phyloP scores from a whole-genome alignment of 2,797 vertebrate genomes.

The Menidia menidia region DNA sequence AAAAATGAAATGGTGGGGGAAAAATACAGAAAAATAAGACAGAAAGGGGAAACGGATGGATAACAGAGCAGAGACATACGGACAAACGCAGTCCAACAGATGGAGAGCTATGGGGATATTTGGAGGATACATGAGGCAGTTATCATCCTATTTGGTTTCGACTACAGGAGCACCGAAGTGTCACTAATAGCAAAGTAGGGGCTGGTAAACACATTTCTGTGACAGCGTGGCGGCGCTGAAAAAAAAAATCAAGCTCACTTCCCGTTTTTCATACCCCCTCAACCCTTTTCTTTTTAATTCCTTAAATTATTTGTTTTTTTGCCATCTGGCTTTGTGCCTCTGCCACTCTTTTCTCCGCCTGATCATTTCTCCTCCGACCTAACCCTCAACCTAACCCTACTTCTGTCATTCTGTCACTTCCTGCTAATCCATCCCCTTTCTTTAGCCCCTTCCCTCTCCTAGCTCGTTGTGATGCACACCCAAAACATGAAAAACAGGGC shows the following conservation, averaged over 20 bases:
- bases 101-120: conserved; percentile 78
- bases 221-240: conserved; percentile 70
- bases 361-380: conserved; percentile 10
- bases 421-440: conserved; percentile 8
- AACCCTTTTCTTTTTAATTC: conserved; percentile 70
- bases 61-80: conserved; percentile 70
- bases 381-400: conserved; percentile 13
- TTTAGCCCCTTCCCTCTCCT: conserved; percentile 25
- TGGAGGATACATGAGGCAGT: conserved; percentile 81
- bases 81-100: conserved; percentile 74
- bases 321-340: conserved; percentile 43
- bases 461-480: conserved; percentile 27
- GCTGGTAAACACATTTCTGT: conserved; percentile 82
- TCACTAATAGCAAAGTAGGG: conserved; percentile 81
- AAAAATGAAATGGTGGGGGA: conserved; percentile 7
- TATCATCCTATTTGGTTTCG: conserved; percentile 81
- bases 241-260: conserved; percentile 81
- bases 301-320: conserved; percentile 67
- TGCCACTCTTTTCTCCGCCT: conserved; percentile 32
- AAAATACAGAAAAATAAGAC: conserved; percentile 22
- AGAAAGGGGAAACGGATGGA: conserved; percentile 52
- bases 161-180: conserved; percentile 76
- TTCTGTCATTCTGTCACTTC: conserved; percentile 9
- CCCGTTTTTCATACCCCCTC: conserved; percentile 75
- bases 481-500: conserved; percentile 65